Percentiles rank a stretch among this genome's conserved stretches.
These are phyloP conservation scores for Tortricodes alternella DNA, from an alignment of 2,888 invertebrate species.

Conservation along the genomic window DNA sequence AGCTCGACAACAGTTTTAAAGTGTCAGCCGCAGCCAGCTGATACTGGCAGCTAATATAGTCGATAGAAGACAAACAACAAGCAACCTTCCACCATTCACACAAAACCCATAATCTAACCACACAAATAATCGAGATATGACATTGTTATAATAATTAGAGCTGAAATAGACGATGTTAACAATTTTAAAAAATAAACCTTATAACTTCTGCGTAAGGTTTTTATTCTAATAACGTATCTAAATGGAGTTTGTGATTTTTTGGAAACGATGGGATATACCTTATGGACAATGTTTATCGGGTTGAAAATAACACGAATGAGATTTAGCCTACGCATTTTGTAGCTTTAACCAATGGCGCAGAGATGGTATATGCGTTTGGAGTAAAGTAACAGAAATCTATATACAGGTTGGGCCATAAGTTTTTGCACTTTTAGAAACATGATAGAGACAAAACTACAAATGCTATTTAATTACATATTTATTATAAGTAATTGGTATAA, in stretches of 20 bases:
- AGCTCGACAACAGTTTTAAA: conserved; percentile 44
- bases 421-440: too few relatives aligned
- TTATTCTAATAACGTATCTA: neutral
- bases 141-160: neutral
- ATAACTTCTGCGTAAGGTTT: neutral
- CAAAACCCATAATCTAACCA: neutral
- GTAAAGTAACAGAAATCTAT: too few relatives aligned
- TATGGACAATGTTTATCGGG: neutral
- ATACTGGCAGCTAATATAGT: conserved; percentile 46
- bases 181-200: neutral
- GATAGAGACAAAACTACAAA: too few relatives aligned
- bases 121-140: neutral
- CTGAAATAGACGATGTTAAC: neutral
- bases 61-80: neutral
- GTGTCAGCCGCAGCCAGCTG: conserved; percentile 45
- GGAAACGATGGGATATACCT: neutral
- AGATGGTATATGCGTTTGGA: neutral
- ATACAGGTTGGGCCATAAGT: too few relatives aligned
- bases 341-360: neutral
- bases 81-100: neutral
- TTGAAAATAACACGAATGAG: neutral
- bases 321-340: neutral
- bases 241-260: neutral
- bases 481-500: too few relatives aligned
- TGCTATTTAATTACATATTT: too few relatives aligned